Evolutionary conservation across 2,888 invertebrate species (phyloP), one percentile per base, ranked within the genome.

Genomic region (Leistus spinibarbis): DNA sequence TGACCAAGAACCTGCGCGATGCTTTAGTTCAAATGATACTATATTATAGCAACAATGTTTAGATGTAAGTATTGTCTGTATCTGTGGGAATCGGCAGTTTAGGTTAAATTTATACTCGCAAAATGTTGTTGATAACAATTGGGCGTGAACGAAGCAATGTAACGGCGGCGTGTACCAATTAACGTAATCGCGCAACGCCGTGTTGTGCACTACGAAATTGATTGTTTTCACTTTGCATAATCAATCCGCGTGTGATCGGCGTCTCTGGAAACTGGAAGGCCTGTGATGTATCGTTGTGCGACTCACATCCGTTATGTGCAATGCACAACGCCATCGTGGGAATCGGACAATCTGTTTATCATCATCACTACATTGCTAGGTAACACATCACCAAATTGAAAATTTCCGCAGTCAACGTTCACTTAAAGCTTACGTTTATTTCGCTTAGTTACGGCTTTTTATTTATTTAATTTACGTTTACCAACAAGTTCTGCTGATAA

Each of bases 151-250:
- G 60, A 20, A 60, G 22, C 60, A 60, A 60, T 60, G 60, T 60
- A 60, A 60, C 60, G n/a, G 60, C 60, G 60, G 56, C 65, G 66
- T 72, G 65, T 72, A 72, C 72, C 72, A 72, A 72, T 72, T 72
- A 65, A 72, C 65, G 64, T 72, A 72, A 72, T 72, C 72, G 64
- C 66, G 66, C 56, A 66, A 63, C 56, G 27, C 64, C 20, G 23
- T 64, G 64, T 64, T 64, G 64, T 24, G 23, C 66, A 23, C 27
- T 27, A n/a, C 72, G 54, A 17, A 63, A 73, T 73, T 73, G 73
- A 73, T 73, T 65, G 73, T 57, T 69, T 67, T 57, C 73, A 73
- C 73, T 73, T 73, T 73, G 73, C 73, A 73, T 73, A 73, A 72
- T 72, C 66, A 72, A 72, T 72, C 65, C 66, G 69, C 56, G 19